Evolutionary conservation across 64 coral and sea anemone genomes (phyloP).

Genomic region (Cladopsammia gracilis): DNA sequence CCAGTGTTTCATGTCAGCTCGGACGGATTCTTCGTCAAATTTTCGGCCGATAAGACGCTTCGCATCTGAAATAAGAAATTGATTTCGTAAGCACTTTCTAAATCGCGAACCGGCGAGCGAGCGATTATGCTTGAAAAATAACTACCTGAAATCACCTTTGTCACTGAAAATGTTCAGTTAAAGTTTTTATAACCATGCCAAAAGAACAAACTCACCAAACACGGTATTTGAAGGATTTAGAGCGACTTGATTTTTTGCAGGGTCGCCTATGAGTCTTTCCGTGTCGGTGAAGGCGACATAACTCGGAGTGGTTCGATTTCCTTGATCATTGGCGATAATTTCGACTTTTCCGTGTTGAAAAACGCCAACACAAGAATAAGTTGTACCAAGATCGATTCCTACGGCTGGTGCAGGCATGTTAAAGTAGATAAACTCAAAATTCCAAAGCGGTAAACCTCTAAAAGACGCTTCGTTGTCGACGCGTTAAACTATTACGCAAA

Average conservation of each 20-base stretch:
- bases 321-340: conserved; percentile 91
- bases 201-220: conserved; percentile 70
- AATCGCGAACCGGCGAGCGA: conserved; percentile 6
- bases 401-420: conserved; percentile 51
- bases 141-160: not conserved
- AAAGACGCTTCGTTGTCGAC: no score
- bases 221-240: conserved; percentile 85
- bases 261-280: conserved; percentile 78
- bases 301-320: conserved; percentile 86
- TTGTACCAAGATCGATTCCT: conserved; percentile 91
- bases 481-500: not conserved
- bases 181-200: not conserved
- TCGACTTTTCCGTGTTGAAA: conserved; percentile 88
- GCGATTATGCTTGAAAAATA: not conserved
- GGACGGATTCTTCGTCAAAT: conserved; percentile 63
- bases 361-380: conserved; percentile 89
- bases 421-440: no score
- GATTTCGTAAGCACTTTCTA: conserved; percentile 2
- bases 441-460: no score
- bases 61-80: conserved; percentile 75
- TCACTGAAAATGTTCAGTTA: not conserved
- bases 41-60: conserved; percentile 85
- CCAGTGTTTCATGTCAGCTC: conserved; percentile 86
- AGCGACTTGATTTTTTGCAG: conserved; percentile 90
- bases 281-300: conserved; percentile 88